Evolutionary conservation across 2,797 vertebrate genomes (phyloP).

Genomic region (Danio kyathit): DNA sequence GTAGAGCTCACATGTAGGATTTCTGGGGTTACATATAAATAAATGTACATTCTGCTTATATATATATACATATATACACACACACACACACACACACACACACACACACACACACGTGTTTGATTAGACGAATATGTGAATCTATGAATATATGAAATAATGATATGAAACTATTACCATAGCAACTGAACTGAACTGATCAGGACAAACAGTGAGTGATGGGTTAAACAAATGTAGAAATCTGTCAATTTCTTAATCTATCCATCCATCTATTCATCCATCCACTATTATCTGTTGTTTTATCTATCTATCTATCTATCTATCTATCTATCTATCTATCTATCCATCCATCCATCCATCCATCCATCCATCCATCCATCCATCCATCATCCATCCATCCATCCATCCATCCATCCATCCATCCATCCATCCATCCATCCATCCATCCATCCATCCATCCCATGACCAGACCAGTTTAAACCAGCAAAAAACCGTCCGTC

Average conservation of each 20-base stretch:
- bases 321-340: neutral
- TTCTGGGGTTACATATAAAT: neutral
- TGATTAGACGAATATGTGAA: neutral
- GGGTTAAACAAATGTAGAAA: neutral
- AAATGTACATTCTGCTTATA: neutral
- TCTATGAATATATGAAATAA: neutral
- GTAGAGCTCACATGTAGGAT: constrained; percentile 63
- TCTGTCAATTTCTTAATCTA: neutral
- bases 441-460: neutral
- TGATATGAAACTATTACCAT: constrained; percentile 9
- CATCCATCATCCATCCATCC: no score
- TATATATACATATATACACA: no score
- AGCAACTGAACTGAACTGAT: constrained; percentile 11
- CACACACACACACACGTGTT: no score
- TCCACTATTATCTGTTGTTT: no score
- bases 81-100: no score
- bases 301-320: neutral
- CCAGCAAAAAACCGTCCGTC: no score
- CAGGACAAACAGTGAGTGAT: neutral
- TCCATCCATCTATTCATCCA: neutral
- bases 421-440: neutral
- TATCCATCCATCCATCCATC: neutral
- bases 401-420: neutral
- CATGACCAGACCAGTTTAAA: no score
- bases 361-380: neutral